Conservation (phyloP, 92 coral and sea anemone species). For the Actinernus sp. region DNA sequence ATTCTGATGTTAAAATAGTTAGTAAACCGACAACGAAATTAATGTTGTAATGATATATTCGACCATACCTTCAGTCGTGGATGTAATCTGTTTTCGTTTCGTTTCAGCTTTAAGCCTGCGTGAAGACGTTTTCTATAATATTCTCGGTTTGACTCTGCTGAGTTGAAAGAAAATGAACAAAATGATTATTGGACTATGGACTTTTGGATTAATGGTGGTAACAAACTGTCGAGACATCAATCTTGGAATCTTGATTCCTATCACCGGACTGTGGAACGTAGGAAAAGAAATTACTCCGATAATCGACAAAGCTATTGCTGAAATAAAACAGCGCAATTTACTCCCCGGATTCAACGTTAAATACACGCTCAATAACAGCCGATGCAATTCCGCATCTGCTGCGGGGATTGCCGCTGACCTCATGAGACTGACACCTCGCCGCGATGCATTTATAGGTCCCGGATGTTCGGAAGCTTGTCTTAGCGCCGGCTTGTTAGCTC, state of each 20-base stretch:
- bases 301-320: slow-evolving; percentile 57
- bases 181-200: too few species aligned
- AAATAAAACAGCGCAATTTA: slow-evolving; percentile 27
- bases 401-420: slow-evolving; percentile 70
- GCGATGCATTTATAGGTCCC: slow-evolving; percentile 74
- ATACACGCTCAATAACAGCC: slow-evolving; percentile 24
- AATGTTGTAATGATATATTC: too few species aligned
- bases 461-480: slow-evolving; percentile 82
- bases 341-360: slow-evolving; percentile 61
- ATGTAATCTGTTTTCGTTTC: too few species aligned
- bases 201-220: too few species aligned
- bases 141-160: too few species aligned
- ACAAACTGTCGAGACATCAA: slow-evolving; percentile 10
- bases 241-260: slow-evolving; percentile 61
- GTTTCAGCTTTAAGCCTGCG: too few species aligned
- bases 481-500: slow-evolving; percentile 48
- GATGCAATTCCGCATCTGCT: slow-evolving; percentile 44
- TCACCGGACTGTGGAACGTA: slow-evolving; percentile 59
- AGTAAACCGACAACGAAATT: too few species aligned
- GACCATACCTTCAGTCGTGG: too few species aligned
- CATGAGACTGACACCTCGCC: slow-evolving; percentile 16
- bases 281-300: slow-evolving; percentile 66
- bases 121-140: too few species aligned
- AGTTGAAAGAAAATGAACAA: too few species aligned
- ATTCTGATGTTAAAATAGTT: too few species aligned